Evolutionary conservation across 2,113 vertebrate species (phyloP), one percentile per base, ranked within the genome.

Genomic region (Notothenia coriiceps): DNA sequence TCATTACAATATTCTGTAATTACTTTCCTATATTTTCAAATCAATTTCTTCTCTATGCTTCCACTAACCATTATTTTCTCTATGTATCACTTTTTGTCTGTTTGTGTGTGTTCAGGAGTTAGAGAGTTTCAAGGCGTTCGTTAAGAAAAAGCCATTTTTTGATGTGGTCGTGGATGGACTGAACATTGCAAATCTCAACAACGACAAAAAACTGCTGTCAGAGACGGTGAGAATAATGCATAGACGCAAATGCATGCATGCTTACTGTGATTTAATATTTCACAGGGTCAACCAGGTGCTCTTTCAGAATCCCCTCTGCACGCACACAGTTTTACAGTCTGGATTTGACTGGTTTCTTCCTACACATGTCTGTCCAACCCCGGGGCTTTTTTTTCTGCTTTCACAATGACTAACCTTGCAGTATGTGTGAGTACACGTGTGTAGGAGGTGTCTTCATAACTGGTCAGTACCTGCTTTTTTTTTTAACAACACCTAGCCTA

Each of bases 91-190:
- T 61, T 52, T 77, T n/a, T 76, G 13, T 76, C 5, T 54, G 7
- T 44, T 1, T 83, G 13, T 55, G 17, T 89, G 77, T 68, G 84
- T 91, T 83, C 89, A 99, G 97, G 98, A 99, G 93, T 92, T 99
- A 91, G 86, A 96, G 86, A 87, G 63, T 59, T 99, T 99, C 93
- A 94, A 95, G 83, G 71, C n/a, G 1, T 99, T 98, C 92, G 92
- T 99, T 83, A 93, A 95, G 87, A 90, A 44, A 66, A 91, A 61
- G 57, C 93, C 95, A 40, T 92, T 96, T 0, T 99, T 97, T 92
- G 97, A 99, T 93, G 93, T 99, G 82, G 96, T 99, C 44, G 90
- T 99, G 3, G 98, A 99, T 79, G 97, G 97, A 20, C 96, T 99
- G 82, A 99, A 99, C 77, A 95, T 98, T 68, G 96, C 96, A 70